These are phyloP conservation scores for Drosophila kambysellisi DNA, from an alignment of 2,888 invertebrate genomes.

Conservation along the genomic window DNA sequence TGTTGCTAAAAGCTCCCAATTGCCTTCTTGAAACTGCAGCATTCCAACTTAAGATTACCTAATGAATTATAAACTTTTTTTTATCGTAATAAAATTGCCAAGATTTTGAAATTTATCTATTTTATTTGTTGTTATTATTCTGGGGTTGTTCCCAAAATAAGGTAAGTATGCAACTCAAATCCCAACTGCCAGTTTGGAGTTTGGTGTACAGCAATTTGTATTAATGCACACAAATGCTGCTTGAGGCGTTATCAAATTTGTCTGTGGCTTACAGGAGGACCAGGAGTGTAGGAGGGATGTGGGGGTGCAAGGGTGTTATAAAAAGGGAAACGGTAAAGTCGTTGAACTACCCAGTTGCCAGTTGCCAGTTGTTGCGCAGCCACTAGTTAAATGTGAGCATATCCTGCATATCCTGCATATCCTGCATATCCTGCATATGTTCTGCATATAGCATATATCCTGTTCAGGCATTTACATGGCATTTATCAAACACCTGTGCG, in stretches of 20 bases:
- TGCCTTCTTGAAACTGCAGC: constrained; percentile 32
- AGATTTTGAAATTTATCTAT: constrained; percentile 4
- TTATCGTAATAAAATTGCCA: constrained; percentile 33
- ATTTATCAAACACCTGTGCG: constrained; percentile 71
- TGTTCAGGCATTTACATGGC: constrained; percentile 59
- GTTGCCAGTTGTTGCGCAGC: constrained; percentile 13
- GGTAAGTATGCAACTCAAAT: not conserved
- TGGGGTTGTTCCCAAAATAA: not conserved
- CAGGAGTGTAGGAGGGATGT: not conserved
- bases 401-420: constrained; percentile 45
- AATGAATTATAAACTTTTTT: constrained; percentile 27
- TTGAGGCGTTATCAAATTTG: constrained; percentile 17
- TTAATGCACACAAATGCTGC: not conserved
- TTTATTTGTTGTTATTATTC: too few species aligned
- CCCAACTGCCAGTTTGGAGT: not conserved
- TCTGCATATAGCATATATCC: constrained; percentile 42
- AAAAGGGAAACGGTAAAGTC: constrained; percentile 5
- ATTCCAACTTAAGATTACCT: constrained; percentile 27
- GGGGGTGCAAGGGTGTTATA: not conserved
- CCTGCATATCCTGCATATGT: constrained; percentile 26
- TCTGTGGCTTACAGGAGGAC: not conserved
- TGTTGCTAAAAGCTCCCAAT: constrained; percentile 44
- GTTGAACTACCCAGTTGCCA: constrained; percentile 43
- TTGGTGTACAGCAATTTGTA: not conserved
- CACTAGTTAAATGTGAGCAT: constrained; percentile 10